A percentile compares a stretch with the other conserved stretches of the same genome.
These are phyloP conservation scores for Scaptomyza polygonia DNA, from an alignment of 2,888 invertebrate genomes.

Conservation along the genomic window DNA sequence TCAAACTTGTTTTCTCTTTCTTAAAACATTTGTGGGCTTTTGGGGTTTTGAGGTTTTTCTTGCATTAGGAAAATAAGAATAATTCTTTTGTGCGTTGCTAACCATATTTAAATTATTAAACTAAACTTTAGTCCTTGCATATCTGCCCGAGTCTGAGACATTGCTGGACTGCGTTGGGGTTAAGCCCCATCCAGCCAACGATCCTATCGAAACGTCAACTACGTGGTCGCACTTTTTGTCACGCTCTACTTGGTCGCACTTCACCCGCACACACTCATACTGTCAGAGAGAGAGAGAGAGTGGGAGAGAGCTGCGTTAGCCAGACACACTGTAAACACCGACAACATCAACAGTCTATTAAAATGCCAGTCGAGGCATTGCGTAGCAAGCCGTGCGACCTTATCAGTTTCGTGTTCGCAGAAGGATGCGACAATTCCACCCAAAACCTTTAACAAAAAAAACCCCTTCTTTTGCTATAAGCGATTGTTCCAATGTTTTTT, in stretches of 20 bases:
- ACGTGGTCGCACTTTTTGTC: constrained; percentile 60
- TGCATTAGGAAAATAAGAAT: too few relatives aligned
- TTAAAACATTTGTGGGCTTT: too few relatives aligned
- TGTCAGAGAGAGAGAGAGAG: too few relatives aligned
- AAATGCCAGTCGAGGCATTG: constrained; percentile 72
- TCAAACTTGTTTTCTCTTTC: too few relatives aligned
- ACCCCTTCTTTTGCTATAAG: constrained; percentile 4
- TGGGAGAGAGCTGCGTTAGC: background rate
- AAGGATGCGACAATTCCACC: constrained; percentile 30
- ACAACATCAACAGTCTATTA: constrained; percentile 74
- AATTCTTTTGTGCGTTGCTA: too few relatives aligned
- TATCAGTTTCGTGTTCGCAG: constrained; percentile 45
- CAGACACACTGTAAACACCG: constrained; percentile 73
- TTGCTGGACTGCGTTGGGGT: constrained; percentile 3
- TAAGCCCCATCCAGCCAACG: background rate
- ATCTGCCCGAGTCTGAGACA: background rate
- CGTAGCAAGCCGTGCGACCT: constrained; percentile 66
- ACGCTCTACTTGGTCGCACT: constrained; percentile 45
- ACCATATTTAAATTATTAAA: too few relatives aligned
- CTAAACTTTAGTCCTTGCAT: too few relatives aligned
- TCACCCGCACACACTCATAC: constrained; percentile 23
- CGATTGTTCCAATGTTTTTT: constrained; percentile 28
- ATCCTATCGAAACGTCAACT: constrained; percentile 7
- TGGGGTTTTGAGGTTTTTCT: too few relatives aligned
- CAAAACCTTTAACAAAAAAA: background rate